Evolutionary conservation across 2,113 vertebrate genomes (phyloP), one percentile per base, ranked within the genome.

Genomic region (Meles meles): DNA sequence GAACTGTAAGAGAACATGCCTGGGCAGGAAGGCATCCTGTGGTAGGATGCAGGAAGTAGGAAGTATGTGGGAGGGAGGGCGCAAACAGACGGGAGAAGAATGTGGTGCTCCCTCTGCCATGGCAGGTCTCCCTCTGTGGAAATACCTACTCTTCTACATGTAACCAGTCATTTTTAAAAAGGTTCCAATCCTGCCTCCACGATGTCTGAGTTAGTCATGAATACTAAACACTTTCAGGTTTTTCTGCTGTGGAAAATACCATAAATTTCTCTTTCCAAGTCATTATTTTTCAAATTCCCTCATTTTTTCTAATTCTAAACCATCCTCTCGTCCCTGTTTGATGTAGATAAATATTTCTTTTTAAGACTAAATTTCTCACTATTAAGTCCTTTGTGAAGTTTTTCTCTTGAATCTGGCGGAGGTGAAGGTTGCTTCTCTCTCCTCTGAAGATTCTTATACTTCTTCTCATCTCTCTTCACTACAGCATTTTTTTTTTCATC

Each of bases 381-480:
- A 3, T 34, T 27, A 31, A 67, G 23, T 88, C 55, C 15, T 79
- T 71, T 29, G 25, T 65, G 31, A 81, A 52, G 21, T 82, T 92
- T 88, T 74, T 57, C 39, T 88, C 42, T 63, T 55, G 14, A 76
- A n/a, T 86, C 55, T 81, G 82, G 57, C 57, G 77, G 86, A 61
- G 15, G 4, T 65, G 88, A 47, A 88, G 3, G 10, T 65, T 37
- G 2, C 95, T 18, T 95, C 39, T 2, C 2, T 96, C 96, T 72
- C 71, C 49, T 89, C 77, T 88, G 95, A 79, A 86, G 95, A 95
- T 61, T 93, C 84, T 83, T 39, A 11, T 10, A 69, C 3, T 61
- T 90, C 87, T 44, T 29, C 81, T 94, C 82, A 80, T 96, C 97
- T 98, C 97, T 95, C 15, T 96, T 90, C 5, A 39, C 31, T 80